phyloP scores from a whole-genome alignment of 2,888 invertebrate genomes.

The Drosophila nigricruria region DNA sequence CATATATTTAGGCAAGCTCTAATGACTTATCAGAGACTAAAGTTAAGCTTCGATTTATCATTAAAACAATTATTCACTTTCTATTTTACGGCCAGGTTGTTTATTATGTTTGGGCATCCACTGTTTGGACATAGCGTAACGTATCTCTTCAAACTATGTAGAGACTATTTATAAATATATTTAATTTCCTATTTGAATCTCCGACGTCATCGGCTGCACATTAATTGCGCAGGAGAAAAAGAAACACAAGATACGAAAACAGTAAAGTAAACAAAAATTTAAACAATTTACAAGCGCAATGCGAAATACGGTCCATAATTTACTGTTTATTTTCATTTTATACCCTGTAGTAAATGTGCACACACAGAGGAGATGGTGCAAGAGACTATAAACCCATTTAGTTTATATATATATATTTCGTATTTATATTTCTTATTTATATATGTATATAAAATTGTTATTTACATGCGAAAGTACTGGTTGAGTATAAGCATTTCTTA shows the following conservation, averaged over 20 bases:
- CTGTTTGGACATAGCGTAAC: not conserved
- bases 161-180: constrained; percentile 31
- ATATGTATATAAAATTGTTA: not conserved
- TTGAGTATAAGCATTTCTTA: not conserved
- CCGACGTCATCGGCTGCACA: constrained; percentile 71
- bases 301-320: constrained; percentile 51
- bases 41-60: constrained; percentile 27
- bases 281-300: constrained; percentile 56
- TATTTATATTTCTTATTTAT: not conserved
- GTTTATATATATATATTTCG: not conserved
- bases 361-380: not conserved
- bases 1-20: constrained; percentile 15
- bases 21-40: constrained; percentile 17
- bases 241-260: constrained; percentile 30
- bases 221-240: constrained; percentile 54
- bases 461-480: not conserved
- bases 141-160: not conserved
- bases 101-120: constrained; percentile 44
- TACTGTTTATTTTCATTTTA: constrained; percentile 50
- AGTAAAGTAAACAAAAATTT: constrained; percentile 59
- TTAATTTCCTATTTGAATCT: constrained; percentile 44
- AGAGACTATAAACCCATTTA: not conserved
- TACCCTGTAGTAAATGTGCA: constrained; percentile 28
- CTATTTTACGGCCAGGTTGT: constrained; percentile 38
- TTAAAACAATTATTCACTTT: constrained; percentile 46